phyloP scores from a whole-genome alignment of 2,888 invertebrate species.

The Chrysolina haemoptera region DNA sequence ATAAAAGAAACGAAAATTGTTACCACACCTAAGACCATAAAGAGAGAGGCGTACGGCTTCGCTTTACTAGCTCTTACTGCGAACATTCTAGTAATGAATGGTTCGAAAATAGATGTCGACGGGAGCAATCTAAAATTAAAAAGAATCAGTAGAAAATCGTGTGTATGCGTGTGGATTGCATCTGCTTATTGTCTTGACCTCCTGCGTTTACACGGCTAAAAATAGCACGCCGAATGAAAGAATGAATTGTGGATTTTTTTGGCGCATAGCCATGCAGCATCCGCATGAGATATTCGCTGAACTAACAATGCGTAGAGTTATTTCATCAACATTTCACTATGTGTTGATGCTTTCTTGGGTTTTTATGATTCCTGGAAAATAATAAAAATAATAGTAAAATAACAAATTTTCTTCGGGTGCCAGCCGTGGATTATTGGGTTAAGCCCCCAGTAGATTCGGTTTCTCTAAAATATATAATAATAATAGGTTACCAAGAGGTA shows the following conservation, averaged over 20 bases:
- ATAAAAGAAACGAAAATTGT: not conserved
- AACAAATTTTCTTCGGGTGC: too few relatives aligned
- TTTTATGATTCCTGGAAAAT: too few relatives aligned
- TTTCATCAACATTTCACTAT: too few relatives aligned
- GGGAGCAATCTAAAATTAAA: constrained; percentile 54
- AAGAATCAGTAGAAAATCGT: constrained; percentile 41
- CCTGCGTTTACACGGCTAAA: constrained; percentile 39
- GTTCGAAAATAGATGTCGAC: constrained; percentile 53
- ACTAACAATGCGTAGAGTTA: not conserved
- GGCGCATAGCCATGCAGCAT: not conserved
- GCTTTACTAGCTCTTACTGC: constrained; percentile 9
- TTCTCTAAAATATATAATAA: too few relatives aligned
- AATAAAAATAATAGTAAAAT: too few relatives aligned
- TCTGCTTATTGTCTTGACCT: constrained; percentile 47
- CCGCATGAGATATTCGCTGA: not conserved
- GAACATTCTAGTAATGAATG: constrained; percentile 39
- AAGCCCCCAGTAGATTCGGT: too few relatives aligned
- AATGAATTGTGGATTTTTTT: constrained; percentile 4
- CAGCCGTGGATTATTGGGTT: too few relatives aligned
- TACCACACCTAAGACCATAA: constrained; percentile 14
- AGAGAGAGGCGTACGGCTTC: not conserved
- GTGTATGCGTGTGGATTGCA: constrained; percentile 48
- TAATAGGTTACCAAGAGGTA: too few relatives aligned
- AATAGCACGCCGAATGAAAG: constrained; percentile 25
- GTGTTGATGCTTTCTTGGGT: too few relatives aligned